Percentiles rank a stretch among this genome's conserved stretches.
phyloP scores from a whole-genome alignment of 2,113 vertebrate species.

The Sminthopsis crassicaudata region DNA sequence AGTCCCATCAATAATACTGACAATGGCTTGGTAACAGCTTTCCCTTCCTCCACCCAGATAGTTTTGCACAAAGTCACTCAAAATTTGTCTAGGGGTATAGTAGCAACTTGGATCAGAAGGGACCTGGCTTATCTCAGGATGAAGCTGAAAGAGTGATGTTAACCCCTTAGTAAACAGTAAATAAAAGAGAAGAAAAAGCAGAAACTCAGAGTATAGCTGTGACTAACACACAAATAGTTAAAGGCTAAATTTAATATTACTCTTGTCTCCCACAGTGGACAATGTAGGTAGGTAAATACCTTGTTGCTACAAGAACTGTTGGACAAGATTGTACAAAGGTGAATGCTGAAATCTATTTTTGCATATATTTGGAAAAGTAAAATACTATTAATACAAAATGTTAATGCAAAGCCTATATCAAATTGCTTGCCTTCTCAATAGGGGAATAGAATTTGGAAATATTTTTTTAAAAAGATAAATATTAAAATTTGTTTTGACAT shows the following conservation, averaged over 20 bases:
- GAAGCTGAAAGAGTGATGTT: not conserved
- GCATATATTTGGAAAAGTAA: too few species aligned
- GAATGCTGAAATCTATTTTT: too few species aligned
- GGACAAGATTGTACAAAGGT: too few species aligned
- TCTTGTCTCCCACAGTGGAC: not conserved
- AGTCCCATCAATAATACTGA: not conserved
- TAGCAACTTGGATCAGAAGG: not conserved
- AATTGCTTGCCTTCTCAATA: too few species aligned
- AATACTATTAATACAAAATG: too few species aligned
- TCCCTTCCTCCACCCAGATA: not conserved
- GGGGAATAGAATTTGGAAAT: too few species aligned
- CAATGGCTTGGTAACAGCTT: not conserved
- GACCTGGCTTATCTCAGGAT: not conserved
- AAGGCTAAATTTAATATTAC: not conserved
- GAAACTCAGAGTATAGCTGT: not conserved
- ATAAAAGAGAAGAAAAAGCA: not conserved
- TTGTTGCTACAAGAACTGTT: not conserved
- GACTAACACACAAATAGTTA: not conserved
- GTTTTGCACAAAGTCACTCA: not conserved
- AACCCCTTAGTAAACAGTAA: not conserved
- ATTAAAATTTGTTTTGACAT: too few species aligned
- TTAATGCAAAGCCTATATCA: too few species aligned
- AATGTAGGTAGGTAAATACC: not conserved
- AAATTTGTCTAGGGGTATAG: not conserved
- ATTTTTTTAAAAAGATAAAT: too few species aligned